Conservation (phyloP, 92 coral and sea anemone species). For the Parazoanthus atlanticus region DNA sequence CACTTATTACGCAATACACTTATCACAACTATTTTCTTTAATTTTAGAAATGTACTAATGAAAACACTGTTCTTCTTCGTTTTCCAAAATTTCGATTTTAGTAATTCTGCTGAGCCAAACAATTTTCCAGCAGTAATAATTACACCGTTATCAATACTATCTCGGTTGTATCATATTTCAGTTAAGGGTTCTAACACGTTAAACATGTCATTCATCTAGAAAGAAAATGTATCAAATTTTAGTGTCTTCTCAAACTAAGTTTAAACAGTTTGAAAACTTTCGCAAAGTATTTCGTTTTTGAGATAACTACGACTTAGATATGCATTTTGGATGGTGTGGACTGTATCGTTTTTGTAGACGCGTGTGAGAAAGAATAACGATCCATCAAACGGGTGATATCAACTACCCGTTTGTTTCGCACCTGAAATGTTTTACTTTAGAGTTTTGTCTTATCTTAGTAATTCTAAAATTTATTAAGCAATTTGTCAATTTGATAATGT, state of each 20-base stretch:
- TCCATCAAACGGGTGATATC: neutral
- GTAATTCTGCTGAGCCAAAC: neutral
- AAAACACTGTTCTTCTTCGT: neutral
- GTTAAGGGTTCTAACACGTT: neutral
- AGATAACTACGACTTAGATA: neutral
- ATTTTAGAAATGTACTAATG: neutral
- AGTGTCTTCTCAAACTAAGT: neutral
- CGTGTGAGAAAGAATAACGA: neutral
- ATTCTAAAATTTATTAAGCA: no score
- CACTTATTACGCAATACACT: no score
- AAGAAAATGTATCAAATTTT: no score
- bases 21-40: neutral
- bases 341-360: neutral
- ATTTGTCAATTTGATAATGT: no score
- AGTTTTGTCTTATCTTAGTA: no score
- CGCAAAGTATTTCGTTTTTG: no score
- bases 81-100: neutral
- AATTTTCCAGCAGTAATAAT: neutral
- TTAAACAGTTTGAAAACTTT: no score
- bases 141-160: neutral
- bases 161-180: no score
- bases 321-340: neutral
- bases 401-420: neutral
- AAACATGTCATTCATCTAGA: neutral
- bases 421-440: neutral